Evolutionary conservation across 2,113 vertebrate genomes (phyloP), one percentile per base, ranked within the genome.

Genomic region (Gracilinanus agilis): DNA sequence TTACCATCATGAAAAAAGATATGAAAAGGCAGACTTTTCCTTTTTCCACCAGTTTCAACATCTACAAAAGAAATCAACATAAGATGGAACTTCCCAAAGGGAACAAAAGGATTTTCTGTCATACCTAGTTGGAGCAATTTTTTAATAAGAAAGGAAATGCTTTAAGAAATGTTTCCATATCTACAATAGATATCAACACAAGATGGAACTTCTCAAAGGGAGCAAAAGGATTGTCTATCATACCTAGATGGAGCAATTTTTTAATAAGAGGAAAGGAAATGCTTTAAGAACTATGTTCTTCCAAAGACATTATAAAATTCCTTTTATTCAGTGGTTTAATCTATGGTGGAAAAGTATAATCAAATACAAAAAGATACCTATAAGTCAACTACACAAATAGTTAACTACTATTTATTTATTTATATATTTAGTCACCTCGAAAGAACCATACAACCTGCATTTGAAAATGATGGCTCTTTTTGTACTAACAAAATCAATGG

Each of bases 1-100:
- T 94, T 40, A 97, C n/a, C 34, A 94, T 95, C 55, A 90, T 95
- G 91, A 95, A 96, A 94, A 97, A 91, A 88, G 34, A 94, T 58
- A 24, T 93, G 53, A 90, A n/a, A 29, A 25, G n/a, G 8, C 9
- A 95, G 24, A 54, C 92, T 67, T 94, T 94, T 91, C 94, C 90
- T 91, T 21, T 95, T 96, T 56, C 53, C 95, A 96, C 91, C 24
- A 93, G 21, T 34, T 95, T 93, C 44, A 92, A 53, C 12, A 88
- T 29, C 83, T 94, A 91, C 16, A 88, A 4, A 27, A 89, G 4
- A 83, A 25, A 12, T 1, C 55, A 93, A 53, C 13, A 92, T 61
- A 53, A 40, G 92, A 75, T 55, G 83, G 54, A 95, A 90, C 55
- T 90, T 93, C 10, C 91, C 40, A 83, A 94, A 94, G 83, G 44